These are phyloP conservation scores for Temnothorax nylanderi DNA, from an alignment of 1,140 invertebrate species.

Conservation along the genomic window DNA sequence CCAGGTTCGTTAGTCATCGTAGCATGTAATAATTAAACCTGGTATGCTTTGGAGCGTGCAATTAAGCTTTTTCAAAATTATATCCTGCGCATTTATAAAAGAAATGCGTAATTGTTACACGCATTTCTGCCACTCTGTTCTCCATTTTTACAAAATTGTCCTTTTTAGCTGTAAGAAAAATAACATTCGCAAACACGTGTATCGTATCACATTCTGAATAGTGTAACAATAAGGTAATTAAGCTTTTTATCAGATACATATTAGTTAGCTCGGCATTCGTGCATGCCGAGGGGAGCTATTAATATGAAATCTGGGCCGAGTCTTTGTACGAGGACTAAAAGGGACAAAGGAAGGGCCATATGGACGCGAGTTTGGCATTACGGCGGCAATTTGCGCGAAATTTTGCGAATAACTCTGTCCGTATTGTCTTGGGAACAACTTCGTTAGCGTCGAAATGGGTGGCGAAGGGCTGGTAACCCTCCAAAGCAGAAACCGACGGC, in stretches of 20 bases:
- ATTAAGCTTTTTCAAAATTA: background rate
- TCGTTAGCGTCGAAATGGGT: conserved; percentile 42
- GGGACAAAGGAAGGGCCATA: conserved; percentile 11
- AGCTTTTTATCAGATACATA: background rate
- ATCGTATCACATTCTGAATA: background rate
- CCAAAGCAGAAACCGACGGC: conserved; percentile 13
- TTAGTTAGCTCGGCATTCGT: background rate
- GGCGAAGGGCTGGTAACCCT: conserved; percentile 41
- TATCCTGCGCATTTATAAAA: background rate
- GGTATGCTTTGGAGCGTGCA: background rate
- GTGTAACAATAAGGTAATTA: background rate
- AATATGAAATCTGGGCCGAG: background rate
- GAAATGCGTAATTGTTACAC: background rate
- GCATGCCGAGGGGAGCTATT: background rate
- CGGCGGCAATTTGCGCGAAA: conserved; percentile 40
- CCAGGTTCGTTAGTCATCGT: conserved; percentile 6
- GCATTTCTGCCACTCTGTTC: background rate
- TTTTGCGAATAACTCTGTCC: conserved; percentile 44
- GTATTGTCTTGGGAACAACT: conserved; percentile 50
- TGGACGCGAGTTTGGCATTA: conserved; percentile 8
- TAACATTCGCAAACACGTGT: background rate
- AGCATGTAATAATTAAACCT: conserved; percentile 17
- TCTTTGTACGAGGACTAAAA: background rate
- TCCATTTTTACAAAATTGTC: background rate
- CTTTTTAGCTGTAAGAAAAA: background rate